Evolutionary conservation across 2,888 invertebrate genomes (phyloP).

Genomic region (Keiferia lycopersicella): DNA sequence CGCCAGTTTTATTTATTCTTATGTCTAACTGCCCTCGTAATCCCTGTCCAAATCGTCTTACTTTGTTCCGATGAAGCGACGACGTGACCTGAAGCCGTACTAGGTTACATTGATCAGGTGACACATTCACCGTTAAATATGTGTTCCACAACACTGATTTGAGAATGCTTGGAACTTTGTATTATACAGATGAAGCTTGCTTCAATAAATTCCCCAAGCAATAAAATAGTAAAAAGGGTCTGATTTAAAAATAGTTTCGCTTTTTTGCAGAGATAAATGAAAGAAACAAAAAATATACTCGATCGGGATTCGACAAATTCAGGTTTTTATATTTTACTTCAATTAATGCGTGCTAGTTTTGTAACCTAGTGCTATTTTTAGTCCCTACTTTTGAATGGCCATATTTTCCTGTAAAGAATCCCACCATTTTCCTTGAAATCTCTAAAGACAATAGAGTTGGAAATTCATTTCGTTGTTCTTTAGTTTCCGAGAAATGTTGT

Average conservation of each 20-base stretch:
- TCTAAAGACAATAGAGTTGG: not conserved
- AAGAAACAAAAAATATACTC: too few species aligned
- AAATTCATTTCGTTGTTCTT: not conserved
- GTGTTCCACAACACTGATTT: conserved; percentile 6
- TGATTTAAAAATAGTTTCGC: too few species aligned
- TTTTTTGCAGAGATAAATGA: too few species aligned
- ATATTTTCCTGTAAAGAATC: not conserved
- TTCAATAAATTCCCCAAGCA: too few species aligned
- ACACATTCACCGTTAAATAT: conserved; percentile 21
- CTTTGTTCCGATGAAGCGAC: not conserved
- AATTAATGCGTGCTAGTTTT: too few species aligned
- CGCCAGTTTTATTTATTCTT: too few species aligned
- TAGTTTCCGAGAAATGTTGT: not conserved
- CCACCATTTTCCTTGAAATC: not conserved
- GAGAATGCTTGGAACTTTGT: not conserved
- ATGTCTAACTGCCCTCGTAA: too few species aligned
- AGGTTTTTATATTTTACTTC: too few species aligned
- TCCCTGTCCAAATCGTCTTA: not conserved
- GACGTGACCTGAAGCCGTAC: conserved; percentile 8
- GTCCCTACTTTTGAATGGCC: too few species aligned
- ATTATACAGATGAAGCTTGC: not conserved
- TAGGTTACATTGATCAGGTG: conserved; percentile 19
- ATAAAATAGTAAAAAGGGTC: too few species aligned
- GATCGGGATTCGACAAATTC: too few species aligned
- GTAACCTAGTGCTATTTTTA: too few species aligned